phyloP scores from a whole-genome alignment of 2,797 vertebrate genomes.

The Oreochromis mossambicus region DNA sequence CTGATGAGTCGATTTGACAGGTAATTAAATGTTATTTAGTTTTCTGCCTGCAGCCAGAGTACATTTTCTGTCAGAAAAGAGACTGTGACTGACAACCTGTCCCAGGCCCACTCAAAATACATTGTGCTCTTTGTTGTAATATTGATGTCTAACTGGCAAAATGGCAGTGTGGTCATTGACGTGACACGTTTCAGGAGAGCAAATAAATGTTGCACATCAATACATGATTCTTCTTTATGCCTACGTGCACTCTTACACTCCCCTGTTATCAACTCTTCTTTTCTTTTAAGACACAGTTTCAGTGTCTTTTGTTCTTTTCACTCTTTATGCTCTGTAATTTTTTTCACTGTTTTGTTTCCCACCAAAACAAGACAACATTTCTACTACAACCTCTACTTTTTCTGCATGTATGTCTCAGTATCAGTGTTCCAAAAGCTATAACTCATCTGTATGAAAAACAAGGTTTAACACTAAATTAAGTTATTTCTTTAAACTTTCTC shows the following conservation, averaged over 20 bases:
- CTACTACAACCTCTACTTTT: not conserved
- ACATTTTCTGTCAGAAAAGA: slow-evolving; percentile 41
- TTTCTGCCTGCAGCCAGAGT: slow-evolving; percentile 33
- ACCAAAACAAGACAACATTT: not conserved
- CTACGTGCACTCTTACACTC: not conserved
- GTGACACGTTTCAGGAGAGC: slow-evolving; percentile 7
- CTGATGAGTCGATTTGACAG: slow-evolving; percentile 50
- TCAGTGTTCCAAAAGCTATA: not conserved
- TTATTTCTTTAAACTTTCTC: not conserved
- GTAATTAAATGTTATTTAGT: slow-evolving; percentile 52
- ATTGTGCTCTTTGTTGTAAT: slow-evolving; percentile 33
- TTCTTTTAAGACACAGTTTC: not conserved
- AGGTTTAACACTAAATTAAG: not conserved
- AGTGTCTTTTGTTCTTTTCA: not conserved
- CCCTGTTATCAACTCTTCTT: not conserved
- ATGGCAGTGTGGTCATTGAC: slow-evolving; percentile 1
- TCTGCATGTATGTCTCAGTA: not conserved
- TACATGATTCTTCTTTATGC: not conserved
- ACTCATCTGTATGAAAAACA: not conserved
- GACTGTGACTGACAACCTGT: slow-evolving; percentile 47
- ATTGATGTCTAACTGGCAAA: slow-evolving; percentile 18
- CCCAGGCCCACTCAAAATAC: slow-evolving; percentile 41
- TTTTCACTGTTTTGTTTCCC: not conserved
- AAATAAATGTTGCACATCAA: slow-evolving; percentile 5
- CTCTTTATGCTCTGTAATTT: not conserved